Percentiles rank a stretch among this genome's conserved stretches.
These are phyloP conservation scores for Drosophila picticornis DNA, from an alignment of 2,888 invertebrate species.

Conservation along the genomic window DNA sequence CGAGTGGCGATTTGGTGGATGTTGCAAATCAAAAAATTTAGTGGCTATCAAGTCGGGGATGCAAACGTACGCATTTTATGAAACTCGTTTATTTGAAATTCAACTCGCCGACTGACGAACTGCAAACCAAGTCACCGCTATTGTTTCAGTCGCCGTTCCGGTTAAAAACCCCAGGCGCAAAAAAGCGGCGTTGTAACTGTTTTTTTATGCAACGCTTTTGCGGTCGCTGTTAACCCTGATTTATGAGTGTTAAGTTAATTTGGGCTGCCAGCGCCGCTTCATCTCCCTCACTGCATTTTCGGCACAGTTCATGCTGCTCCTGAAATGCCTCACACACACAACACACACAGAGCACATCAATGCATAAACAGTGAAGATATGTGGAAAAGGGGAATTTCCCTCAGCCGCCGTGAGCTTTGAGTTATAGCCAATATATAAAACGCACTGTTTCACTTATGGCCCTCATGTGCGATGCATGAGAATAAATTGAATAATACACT, in stretches of 20 bases:
- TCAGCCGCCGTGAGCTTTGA: constrained; percentile 47
- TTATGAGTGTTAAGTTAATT: constrained; percentile 79
- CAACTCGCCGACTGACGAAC: constrained; percentile 30
- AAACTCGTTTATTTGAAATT: constrained; percentile 66
- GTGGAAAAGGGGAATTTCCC: constrained; percentile 13
- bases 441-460: constrained; percentile 57
- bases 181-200: constrained; percentile 60
- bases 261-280: constrained; percentile 53
- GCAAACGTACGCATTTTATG: constrained; percentile 66
- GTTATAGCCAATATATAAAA: constrained; percentile 62
- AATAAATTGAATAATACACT: constrained; percentile 49
- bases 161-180: constrained; percentile 16
- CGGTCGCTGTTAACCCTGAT: constrained; percentile 75
- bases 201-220: constrained; percentile 76
- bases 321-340: constrained; percentile 27
- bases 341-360: constrained; percentile 7
- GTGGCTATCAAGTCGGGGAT: constrained; percentile 64
- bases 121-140: constrained; percentile 8
- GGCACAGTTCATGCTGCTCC: constrained; percentile 44
- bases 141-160: constrained; percentile 20
- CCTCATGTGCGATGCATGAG: constrained; percentile 36
- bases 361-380: constrained; percentile 27
- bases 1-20: not conserved
- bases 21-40: constrained; percentile 28
- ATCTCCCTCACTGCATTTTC: constrained; percentile 36